These are phyloP conservation scores for Virgularia gustaviana DNA, from an alignment of 92 coral and sea anemone genomes.

Conservation along the genomic window DNA sequence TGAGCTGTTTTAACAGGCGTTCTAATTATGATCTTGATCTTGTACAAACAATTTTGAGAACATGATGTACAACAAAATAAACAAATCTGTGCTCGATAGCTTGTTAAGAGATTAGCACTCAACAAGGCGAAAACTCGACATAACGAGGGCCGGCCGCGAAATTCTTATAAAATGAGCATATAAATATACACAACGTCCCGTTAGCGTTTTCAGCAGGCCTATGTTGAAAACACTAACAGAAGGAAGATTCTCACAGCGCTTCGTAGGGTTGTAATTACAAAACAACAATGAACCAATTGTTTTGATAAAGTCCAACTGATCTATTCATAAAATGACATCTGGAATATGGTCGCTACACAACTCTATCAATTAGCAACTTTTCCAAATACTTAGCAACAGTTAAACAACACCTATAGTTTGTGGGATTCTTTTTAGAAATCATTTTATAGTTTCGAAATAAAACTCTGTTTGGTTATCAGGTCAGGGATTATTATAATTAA, in stretches of 20 bases:
- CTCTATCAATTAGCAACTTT: too few species aligned
- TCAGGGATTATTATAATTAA: too few species aligned
- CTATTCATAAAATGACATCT: not conserved
- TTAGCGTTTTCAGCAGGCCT: too few species aligned
- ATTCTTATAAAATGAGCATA: too few species aligned
- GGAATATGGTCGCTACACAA: constrained; percentile 8
- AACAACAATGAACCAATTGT: constrained; percentile 20
- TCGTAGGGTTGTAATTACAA: constrained; percentile 6
- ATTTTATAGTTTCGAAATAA: not conserved
- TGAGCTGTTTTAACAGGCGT: not conserved
- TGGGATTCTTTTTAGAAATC: not conserved
- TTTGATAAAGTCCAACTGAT: constrained; percentile 25
- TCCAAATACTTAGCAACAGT: too few species aligned
- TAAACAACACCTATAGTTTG: too few species aligned
- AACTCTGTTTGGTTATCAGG: too few species aligned
- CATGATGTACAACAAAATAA: constrained; percentile 10
- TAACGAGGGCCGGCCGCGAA: constrained; percentile 1
- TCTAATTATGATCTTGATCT: not conserved
- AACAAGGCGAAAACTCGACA: not conserved
- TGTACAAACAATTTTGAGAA: not conserved
- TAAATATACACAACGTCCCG: too few species aligned
- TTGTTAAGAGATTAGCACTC: constrained; percentile 30
- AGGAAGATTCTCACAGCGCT: not conserved
- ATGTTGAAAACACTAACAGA: too few species aligned
- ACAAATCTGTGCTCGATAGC: constrained; percentile 26